Evolutionary conservation across 2,797 vertebrate species (phyloP).

Genomic region (Sebastes diaconus): DNA sequence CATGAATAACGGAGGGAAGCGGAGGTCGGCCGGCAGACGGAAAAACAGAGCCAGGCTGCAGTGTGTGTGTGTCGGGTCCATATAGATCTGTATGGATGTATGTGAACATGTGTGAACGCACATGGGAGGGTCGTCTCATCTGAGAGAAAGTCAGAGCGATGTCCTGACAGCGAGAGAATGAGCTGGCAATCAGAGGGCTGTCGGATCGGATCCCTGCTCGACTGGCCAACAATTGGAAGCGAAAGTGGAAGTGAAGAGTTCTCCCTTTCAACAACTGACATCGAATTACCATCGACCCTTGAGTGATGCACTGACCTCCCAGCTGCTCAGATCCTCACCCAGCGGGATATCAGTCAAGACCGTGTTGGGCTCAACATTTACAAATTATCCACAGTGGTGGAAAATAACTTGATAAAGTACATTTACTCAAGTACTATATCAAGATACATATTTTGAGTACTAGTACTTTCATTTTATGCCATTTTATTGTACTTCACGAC

Average conservation of each 20-base stretch:
- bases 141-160: background rate
- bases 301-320: slow-evolving; percentile 57
- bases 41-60: slow-evolving; percentile 28
- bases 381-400: background rate
- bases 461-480: background rate
- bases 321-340: slow-evolving; percentile 25
- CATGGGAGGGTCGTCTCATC: background rate
- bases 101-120: background rate
- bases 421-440: background rate
- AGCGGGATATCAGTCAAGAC: slow-evolving; percentile 17
- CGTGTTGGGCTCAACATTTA: slow-evolving; percentile 21
- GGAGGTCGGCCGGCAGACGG: slow-evolving; percentile 65
- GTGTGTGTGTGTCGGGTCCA: slow-evolving; percentile 1
- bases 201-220: slow-evolving; percentile 64
- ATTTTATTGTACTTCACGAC: background rate
- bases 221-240: slow-evolving; percentile 44
- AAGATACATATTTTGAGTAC: background rate
- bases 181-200: slow-evolving; percentile 61
- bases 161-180: slow-evolving; percentile 51
- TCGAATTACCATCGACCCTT: slow-evolving; percentile 65
- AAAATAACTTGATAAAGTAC: background rate
- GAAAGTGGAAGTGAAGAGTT: slow-evolving; percentile 61
- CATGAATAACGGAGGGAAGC: slow-evolving; percentile 82
- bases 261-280: slow-evolving; percentile 58
- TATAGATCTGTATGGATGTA: slow-evolving; percentile 1